These are phyloP conservation scores for Noctua janthe DNA, from an alignment of 2,888 invertebrate genomes.

Conservation along the genomic window DNA sequence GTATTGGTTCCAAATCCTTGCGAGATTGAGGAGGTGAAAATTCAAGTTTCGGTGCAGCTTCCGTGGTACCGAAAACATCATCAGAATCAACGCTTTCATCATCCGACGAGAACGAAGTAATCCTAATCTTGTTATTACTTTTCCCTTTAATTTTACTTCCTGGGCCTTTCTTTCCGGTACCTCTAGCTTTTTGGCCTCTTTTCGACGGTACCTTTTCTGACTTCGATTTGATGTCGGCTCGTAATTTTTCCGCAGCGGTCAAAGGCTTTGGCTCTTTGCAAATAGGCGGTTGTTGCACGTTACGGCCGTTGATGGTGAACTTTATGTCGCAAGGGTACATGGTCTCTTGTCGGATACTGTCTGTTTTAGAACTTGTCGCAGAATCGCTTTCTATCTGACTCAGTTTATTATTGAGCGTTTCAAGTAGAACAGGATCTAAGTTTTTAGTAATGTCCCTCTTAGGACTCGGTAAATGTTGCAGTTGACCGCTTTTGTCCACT, in stretches of 20 bases:
- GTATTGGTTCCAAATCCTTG: conserved; percentile 93
- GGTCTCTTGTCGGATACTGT: conserved; percentile 91
- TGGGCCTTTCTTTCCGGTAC: conserved; percentile 90
- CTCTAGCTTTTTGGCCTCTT: conserved; percentile 91
- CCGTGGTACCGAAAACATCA: conserved; percentile 94
- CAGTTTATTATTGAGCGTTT: conserved; percentile 93
- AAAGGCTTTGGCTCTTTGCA: conserved; percentile 85
- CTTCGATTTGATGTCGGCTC: conserved; percentile 89
- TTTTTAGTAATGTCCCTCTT: conserved; percentile 93
- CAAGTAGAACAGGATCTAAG: conserved; percentile 92
- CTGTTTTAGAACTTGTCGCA: conserved; percentile 93
- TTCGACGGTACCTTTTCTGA: conserved; percentile 92
- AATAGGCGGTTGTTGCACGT: conserved; percentile 83
- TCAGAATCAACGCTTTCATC: conserved; percentile 94
- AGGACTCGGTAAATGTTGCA: conserved; percentile 92
- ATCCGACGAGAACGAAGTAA: conserved; percentile 94
- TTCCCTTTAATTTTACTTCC: conserved; percentile 91
- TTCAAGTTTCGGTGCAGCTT: conserved; percentile 93
- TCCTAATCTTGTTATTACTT: conserved; percentile 93
- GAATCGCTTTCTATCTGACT: conserved; percentile 95
- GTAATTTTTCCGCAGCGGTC: conserved; percentile 87
- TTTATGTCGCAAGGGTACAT: conserved; percentile 90
- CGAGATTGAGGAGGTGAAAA: conserved; percentile 94
- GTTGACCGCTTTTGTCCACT: conserved; percentile 92
- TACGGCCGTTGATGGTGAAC: conserved; percentile 87